These are phyloP conservation scores for Melipona quadrifasciata DNA, from an alignment of 1,140 invertebrate genomes.

Conservation along the genomic window DNA sequence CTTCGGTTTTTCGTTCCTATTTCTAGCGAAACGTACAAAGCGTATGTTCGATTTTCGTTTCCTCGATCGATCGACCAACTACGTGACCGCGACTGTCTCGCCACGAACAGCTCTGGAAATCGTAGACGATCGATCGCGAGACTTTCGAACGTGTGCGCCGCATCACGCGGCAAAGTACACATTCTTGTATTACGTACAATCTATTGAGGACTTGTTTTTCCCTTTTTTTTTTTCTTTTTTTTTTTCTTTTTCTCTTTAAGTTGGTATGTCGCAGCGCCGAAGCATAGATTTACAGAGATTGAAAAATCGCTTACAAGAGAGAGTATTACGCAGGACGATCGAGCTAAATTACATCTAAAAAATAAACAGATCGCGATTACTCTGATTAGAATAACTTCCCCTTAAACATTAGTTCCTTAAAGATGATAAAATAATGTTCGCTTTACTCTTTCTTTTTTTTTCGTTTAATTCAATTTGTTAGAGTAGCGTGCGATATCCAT, in stretches of 20 bases:
- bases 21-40: constrained; percentile 33
- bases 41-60: constrained; percentile 19
- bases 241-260: background rate
- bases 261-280: constrained; percentile 3
- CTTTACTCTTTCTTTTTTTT: background rate
- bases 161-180: background rate
- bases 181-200: background rate
- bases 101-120: background rate
- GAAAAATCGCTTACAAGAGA: background rate
- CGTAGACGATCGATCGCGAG: background rate
- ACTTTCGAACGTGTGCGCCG: background rate
- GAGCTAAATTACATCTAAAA: constrained; percentile 16
- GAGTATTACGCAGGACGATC: background rate
- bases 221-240: background rate
- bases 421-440: constrained; percentile 24
- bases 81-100: background rate
- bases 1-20: constrained; percentile 27
- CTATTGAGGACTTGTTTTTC: background rate
- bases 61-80: background rate
- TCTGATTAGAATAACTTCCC: background rate
- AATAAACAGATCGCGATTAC: background rate
- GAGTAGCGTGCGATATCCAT: background rate
- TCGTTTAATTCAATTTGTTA: background rate
- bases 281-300: background rate
- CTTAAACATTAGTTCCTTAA: background rate